Evolutionary conservation across 1,140 invertebrate genomes (phyloP).

Genomic region (Lerema accius): DNA sequence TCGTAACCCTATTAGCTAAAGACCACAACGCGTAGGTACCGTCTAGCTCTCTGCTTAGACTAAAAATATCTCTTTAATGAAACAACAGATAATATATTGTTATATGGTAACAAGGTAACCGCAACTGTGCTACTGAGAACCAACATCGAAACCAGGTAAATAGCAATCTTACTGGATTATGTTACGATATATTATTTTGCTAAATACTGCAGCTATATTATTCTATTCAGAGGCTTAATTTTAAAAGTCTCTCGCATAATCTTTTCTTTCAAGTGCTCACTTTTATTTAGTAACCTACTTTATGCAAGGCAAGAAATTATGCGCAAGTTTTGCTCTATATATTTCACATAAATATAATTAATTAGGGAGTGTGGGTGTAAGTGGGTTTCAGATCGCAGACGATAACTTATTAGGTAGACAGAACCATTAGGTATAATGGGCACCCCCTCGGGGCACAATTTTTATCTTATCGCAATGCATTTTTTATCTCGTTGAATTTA

Average conservation of each 20-base stretch:
- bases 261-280: not conserved
- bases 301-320: too few species aligned
- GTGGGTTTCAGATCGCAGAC: too few species aligned
- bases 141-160: constrained; percentile 5
- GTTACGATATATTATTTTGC: constrained; percentile 13
- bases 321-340: too few species aligned
- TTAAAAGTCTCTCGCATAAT: constrained; percentile 1
- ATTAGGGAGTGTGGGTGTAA: too few species aligned
- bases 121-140: constrained; percentile 19
- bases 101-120: constrained; percentile 21
- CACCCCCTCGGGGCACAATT: too few species aligned
- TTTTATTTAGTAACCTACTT: too few species aligned
- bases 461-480: too few species aligned
- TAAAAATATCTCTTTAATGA: constrained; percentile 26
- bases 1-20: constrained; percentile 29
- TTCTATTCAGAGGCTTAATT: constrained; percentile 12
- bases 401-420: too few species aligned
- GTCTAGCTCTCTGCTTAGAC: constrained; percentile 4
- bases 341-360: too few species aligned
- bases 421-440: too few species aligned
- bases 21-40: constrained; percentile 23
- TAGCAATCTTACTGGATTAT: constrained; percentile 2
- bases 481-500: too few species aligned
- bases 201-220: too few species aligned
- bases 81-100: constrained; percentile 26